Percentiles rank a stretch among this genome's conserved stretches.
phyloP scores from a whole-genome alignment of 2,888 invertebrate genomes.

The Morpho deidamia region DNA sequence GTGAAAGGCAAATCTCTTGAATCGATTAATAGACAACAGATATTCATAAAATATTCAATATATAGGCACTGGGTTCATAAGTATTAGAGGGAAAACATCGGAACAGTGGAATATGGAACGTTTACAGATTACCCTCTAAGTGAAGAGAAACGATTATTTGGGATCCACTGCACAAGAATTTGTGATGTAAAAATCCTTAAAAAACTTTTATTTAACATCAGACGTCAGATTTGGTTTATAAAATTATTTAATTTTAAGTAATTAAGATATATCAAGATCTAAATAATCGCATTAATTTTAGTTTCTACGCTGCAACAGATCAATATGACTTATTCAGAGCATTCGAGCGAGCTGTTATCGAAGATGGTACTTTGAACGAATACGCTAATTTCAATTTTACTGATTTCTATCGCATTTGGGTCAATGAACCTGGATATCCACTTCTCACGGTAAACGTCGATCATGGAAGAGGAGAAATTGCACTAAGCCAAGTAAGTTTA shows the following conservation, averaged over 20 bases:
- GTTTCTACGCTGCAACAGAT: slow-evolving; percentile 56
- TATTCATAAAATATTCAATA: no score
- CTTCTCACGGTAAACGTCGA: slow-evolving; percentile 70
- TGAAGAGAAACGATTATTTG: no score
- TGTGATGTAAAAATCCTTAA: no score
- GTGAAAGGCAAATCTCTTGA: no score
- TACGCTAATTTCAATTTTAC: slow-evolving; percentile 51
- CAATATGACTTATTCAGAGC: slow-evolving; percentile 70
- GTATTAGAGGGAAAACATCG: no score
- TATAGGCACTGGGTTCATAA: no score
- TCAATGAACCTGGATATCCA: slow-evolving; percentile 80
- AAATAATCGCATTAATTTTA: slow-evolving; percentile 30
- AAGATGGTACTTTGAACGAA: slow-evolving; percentile 44
- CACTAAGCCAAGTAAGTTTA: slow-evolving; percentile 54
- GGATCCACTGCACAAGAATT: no score
- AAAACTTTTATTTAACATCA: no score
- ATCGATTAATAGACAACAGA: no score
- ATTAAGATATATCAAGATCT: background rate
- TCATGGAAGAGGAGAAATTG: slow-evolving; percentile 47
- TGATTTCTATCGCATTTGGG: slow-evolving; percentile 80
- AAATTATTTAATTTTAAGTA: background rate
- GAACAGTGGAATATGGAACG: no score
- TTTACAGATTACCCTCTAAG: no score
- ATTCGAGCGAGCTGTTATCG: slow-evolving; percentile 54
- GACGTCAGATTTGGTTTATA: no score